Base-by-base conservation (phyloP, 2,797 vertebrate species). In the Platyrinchus mystaceus region DNA sequence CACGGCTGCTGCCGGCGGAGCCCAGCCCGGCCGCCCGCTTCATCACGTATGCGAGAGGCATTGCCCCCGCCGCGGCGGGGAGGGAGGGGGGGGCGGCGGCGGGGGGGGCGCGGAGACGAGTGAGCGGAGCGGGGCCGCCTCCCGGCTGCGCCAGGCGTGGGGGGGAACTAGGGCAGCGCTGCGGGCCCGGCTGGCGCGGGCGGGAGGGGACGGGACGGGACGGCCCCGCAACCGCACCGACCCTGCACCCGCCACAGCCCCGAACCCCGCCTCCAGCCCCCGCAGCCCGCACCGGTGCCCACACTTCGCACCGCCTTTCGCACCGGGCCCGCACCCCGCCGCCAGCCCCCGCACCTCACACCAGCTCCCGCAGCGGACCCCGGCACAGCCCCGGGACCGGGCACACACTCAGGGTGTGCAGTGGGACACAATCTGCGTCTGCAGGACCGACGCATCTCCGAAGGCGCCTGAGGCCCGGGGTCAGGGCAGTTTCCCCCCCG, bases 41-140 rank as follows among this genome's bases (percentile, higher is more conserved):
- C 98, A 98, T 98, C 98, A 97, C 98, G 98, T 98, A 98, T 98
- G 98, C 98, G 98, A 97, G 96, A 98, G 96, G 97, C 97, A 97
- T 98, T 96, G 97, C 97, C 95, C 95, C 43, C 95, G 96, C 95
- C 89, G 93, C 94, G 59, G 94, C 56, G 88, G 62, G 82, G 82
- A 74, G 71, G 92, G 52, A 20, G 91, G 94, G 78, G 69, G 49
- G 71, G 79, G 43, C 70, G 59, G 76, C 74, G 93, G 69, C 67
- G 95, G 81, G 85, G 82, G 32, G 82, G 95, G 96, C 36, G 41
- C 64, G 34, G 49, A 69, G 78, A 69, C 16, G 70, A 93, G 86
- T 46, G 89, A 62, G 82, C 36, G 53, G 58, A 71, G 77, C 70
- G 63, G 68, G 73, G 89, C 83, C 79, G 78, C 93, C 89, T 89